These are phyloP conservation scores for Merops nubicus DNA, from an alignment of 2,113 vertebrate species.

Conservation along the genomic window DNA sequence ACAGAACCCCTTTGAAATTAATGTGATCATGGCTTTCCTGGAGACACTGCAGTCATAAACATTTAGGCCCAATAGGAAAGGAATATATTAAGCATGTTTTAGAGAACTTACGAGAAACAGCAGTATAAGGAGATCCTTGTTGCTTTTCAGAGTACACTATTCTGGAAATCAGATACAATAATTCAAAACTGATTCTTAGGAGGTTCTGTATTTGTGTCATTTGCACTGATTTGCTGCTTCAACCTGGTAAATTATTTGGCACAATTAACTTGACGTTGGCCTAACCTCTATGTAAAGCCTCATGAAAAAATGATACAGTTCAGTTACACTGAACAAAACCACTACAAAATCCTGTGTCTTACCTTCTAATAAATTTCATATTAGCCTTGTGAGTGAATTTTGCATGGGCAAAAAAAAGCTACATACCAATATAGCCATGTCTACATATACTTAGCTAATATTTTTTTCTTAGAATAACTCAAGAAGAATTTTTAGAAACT, in stretches of 20 bases:
- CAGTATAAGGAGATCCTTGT: not conserved
- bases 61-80: not conserved
- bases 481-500: slow-evolving; percentile 26
- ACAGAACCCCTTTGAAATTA: not conserved
- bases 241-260: not conserved
- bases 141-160: not conserved
- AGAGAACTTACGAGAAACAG: not conserved
- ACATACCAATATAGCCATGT: not conserved
- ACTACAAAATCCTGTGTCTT: not conserved
- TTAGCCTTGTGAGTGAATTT: not conserved
- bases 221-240: not conserved
- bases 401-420: not conserved
- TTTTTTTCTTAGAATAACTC: not conserved
- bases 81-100: not conserved
- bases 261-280: not conserved
- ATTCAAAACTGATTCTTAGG: not conserved
- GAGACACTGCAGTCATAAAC: not conserved
- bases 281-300: not conserved
- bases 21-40: not conserved
- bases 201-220: not conserved
- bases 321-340: not conserved
- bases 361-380: not conserved
- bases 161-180: not conserved
- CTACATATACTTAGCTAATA: not conserved
- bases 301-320: not conserved